These are phyloP conservation scores for Drosophila ficusphila DNA, from an alignment of 1,140 invertebrate species.

Conservation along the genomic window DNA sequence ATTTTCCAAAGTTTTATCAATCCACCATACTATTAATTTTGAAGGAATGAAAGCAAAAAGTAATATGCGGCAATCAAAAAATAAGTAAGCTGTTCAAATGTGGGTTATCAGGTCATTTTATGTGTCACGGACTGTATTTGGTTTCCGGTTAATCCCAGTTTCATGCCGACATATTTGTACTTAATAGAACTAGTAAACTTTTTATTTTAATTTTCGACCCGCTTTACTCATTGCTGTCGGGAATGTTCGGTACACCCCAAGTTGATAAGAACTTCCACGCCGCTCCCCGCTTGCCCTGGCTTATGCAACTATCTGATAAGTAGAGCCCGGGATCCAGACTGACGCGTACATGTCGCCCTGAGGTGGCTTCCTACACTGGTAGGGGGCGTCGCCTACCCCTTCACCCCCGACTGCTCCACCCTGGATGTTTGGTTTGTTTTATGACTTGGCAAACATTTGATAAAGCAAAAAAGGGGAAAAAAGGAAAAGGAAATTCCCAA, in stretches of 20 bases:
- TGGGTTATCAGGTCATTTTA: constrained; percentile 64
- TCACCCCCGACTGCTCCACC: not conserved
- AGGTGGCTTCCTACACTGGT: constrained; percentile 31
- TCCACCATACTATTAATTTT: no score
- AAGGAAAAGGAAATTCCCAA: constrained; percentile 26
- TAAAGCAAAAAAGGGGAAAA: constrained; percentile 44
- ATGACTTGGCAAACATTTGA: constrained; percentile 75
- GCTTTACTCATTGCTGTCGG: constrained; percentile 13
- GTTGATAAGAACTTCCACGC: constrained; percentile 53
- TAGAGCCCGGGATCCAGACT: constrained; percentile 1
- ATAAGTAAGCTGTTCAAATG: constrained; percentile 23
- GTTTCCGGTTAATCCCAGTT: not conserved
- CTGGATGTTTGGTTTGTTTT: constrained; percentile 57
- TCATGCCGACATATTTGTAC: not conserved
- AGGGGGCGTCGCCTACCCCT: constrained; percentile 9
- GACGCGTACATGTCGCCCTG: not conserved
- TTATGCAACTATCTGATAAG: constrained; percentile 46
- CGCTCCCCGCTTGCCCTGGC: constrained; percentile 16
- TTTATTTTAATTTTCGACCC: constrained; percentile 14
- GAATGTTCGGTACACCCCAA: not conserved
- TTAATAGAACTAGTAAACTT: not conserved
- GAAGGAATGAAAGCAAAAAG: no score
- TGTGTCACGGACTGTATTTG: constrained; percentile 32
- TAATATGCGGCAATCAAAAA: constrained; percentile 9
- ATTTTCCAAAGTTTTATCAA: no score